Percentiles rank a stretch among this genome's conserved stretches.
phyloP scores from a whole-genome alignment of 2,797 vertebrate species.

The Chloroceryle amazona region DNA sequence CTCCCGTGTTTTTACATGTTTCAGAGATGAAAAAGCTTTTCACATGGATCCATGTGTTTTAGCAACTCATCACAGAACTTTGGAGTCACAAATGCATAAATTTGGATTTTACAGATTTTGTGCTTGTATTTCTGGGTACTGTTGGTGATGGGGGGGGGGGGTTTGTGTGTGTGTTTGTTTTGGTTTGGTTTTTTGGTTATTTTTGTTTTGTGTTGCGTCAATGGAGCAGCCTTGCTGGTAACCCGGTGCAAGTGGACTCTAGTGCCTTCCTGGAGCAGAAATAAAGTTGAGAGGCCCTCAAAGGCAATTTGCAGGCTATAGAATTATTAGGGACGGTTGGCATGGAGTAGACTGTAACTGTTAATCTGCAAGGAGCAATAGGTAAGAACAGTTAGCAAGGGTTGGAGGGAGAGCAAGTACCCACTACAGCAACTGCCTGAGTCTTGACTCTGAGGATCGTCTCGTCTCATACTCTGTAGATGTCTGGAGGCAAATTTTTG shows the following conservation, averaged over 20 bases:
- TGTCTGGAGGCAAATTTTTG: neutral
- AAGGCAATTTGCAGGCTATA: neutral
- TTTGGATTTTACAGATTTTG: neutral
- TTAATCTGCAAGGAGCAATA: neutral
- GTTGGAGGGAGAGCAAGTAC: neutral
- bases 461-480: neutral
- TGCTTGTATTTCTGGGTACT: neutral
- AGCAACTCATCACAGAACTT: neutral
- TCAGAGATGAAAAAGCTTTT: neutral
- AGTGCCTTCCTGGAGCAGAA: fast-evolving
- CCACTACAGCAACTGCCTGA: neutral
- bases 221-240: neutral
- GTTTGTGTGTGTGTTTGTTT: neutral
- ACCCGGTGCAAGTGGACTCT: no score
- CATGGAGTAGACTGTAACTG: neutral
- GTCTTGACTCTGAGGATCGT: neutral
- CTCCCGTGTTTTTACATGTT: neutral
- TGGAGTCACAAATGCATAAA: neutral
- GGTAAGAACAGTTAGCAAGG: neutral
- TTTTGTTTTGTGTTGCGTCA: neutral
- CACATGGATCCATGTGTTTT: neutral
- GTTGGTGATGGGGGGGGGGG: neutral
- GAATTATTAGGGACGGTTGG: neutral
- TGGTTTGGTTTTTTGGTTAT: neutral
- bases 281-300: neutral